Evolutionary conservation across 2,888 invertebrate genomes (phyloP), one percentile per base, ranked within the genome.

Genomic region (Alsophila aescularia): DNA sequence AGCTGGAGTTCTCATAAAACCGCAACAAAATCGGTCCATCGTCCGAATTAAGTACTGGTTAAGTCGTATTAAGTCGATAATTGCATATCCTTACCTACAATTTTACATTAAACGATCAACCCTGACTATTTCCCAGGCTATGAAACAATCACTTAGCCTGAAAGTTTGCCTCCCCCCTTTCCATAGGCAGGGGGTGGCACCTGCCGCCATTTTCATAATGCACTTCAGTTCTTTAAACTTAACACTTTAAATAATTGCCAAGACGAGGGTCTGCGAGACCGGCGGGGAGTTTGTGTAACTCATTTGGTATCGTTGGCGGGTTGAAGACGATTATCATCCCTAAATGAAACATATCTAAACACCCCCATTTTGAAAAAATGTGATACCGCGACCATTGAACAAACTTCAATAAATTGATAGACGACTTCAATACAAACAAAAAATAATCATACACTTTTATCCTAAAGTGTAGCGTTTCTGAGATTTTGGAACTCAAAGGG

Each of bases 231-330:
- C 61, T 68, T 70, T 77, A 83, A 85, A 86, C 78, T 87, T 85
- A 81, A 83, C 83, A 85, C 86, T 86, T 83, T 83, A 85, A 86
- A 86, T 85, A 83, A 86, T 86, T 84, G 84, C 70, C 73, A 13
- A 36, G 60, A 36, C 60, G 55, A 55, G 55, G 51, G 58, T 41
- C 39, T 43, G 40, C 12, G 16, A 53, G 52, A 13, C 58, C 61
- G 53, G 58, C 3, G 7, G 3, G 7, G 7, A 6, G 1, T 5
- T 24, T 18, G 18, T 13, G 34, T 34, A 5, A 36, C 12, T 15
- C 27, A 27, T 14, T 27, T 5, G 27, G 29, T 1, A 29, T 2
- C 29, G 2, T n/a, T 29, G 29, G n/a, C 29, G 1, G 7, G 24
- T 7, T 24, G 5, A 18, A 18, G 18, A 18, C 5, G 5, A 2